Evolutionary conservation across 2,113 vertebrate genomes (phyloP), one percentile per base, ranked within the genome.

Genomic region (Stigmatopora nigra): DNA sequence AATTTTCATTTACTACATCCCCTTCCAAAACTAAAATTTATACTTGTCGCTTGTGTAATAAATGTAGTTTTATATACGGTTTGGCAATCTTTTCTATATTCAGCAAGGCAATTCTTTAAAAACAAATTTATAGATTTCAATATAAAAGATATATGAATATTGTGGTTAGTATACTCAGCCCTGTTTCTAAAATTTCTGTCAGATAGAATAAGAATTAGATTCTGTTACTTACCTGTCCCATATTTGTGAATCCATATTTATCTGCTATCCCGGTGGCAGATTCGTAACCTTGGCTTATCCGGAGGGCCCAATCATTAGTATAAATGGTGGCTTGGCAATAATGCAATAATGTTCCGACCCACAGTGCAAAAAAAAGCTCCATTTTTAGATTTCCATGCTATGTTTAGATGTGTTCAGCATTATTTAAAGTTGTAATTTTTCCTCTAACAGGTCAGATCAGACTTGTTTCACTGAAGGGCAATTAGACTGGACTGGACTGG

Each of bases 301-400:
- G 90, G 66, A 98, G 84, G 1, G 94, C 95, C 96, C 96, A 98
- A 82, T 95, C 91, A 87, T 98, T 96, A 71, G 93, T 98, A 85
- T 92, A 98, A 55, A 92, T 78, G 17, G 86, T 79, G 64, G 91
- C 88, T 47, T 90, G 82, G 84, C 91, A 91, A 70, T 88, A 75
- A 2, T 91, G 92, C 10, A 94, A 78, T 51, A 93, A 65, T 67
- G 90, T 82, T 59, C 89, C 90, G 66, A 93, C 84, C 79, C 91
- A 88, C 71, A 93, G 83, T 44, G 74, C 73, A 17, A 55, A 46
- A n/a, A 77, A 60, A 11, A 25, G 31, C 70, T 31, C 17, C 77
- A 84, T 87, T 1, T 4, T 74, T n/a, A 16, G 25, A 41, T 67
- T 45, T 9, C n/a, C 19, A 38, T 22, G 9, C 12, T 45, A 14